Evolutionary conservation across 2,797 vertebrate genomes (phyloP).

Genomic region (Corythornis leucogaster): DNA sequence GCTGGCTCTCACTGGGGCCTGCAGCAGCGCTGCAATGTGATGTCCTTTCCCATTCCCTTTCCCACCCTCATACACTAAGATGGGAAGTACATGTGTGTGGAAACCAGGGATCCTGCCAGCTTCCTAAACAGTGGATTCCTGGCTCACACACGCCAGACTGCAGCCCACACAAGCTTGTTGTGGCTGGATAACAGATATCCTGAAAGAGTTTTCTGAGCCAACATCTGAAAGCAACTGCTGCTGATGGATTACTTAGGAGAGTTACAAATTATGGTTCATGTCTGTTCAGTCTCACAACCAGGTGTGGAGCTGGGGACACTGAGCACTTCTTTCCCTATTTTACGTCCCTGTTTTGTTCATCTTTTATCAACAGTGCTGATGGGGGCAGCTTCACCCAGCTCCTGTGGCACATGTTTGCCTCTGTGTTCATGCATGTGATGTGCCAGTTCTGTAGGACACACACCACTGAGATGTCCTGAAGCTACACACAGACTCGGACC

Average conservation of each 20-base stretch:
- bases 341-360: neutral
- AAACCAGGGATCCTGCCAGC: neutral
- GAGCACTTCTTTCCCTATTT: neutral
- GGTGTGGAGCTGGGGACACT: neutral
- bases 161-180: neutral
- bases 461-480: neutral
- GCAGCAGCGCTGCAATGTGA: neutral
- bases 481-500: fast-evolving
- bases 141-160: neutral
- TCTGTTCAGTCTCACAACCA: neutral
- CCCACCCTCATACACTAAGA: neutral
- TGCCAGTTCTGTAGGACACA: neutral
- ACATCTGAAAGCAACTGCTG: neutral
- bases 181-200: neutral
- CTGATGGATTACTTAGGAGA: neutral
- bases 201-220: neutral
- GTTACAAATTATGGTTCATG: neutral
- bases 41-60: neutral
- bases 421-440: fast-evolving
- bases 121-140: neutral
- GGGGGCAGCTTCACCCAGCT: neutral
- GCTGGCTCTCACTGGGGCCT: neutral
- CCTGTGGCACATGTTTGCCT: neutral
- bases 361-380: neutral
- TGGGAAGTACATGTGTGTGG: neutral